A percentile compares a stretch with the other conserved stretches of the same genome.
These are phyloP conservation scores for Brienomyrus longianalis DNA, from an alignment of 2,113 vertebrate species.

Conservation along the genomic window DNA sequence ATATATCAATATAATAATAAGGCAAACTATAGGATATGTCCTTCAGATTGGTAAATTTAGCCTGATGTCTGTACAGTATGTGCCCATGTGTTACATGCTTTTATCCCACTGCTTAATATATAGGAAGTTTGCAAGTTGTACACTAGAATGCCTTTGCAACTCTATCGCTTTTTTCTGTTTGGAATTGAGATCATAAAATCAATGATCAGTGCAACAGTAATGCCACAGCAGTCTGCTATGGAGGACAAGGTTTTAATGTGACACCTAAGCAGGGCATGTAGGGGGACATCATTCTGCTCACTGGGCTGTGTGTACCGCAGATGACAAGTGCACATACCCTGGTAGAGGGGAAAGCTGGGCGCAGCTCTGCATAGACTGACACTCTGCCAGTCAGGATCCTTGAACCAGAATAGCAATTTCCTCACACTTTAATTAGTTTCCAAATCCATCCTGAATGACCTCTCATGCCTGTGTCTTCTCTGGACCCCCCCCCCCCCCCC, in stretches of 20 bases:
- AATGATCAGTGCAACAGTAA: not conserved
- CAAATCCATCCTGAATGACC: slow-evolving; percentile 2
- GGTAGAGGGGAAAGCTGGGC: not conserved
- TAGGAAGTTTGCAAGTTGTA: not conserved
- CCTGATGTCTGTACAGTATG: not conserved
- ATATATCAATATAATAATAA: not conserved
- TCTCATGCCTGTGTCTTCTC: not conserved
- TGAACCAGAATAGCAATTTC: not conserved
- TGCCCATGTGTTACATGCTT: not conserved
- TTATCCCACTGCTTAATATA: not conserved
- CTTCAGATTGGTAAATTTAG: not conserved
- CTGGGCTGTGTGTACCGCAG: not conserved
- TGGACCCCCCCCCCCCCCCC: no score
- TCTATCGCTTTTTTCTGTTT: not conserved
- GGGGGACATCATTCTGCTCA: not conserved
- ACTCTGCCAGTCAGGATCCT: not conserved
- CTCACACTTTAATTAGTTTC: not conserved
- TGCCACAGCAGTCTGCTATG: not conserved
- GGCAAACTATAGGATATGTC: not conserved
- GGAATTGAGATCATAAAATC: not conserved
- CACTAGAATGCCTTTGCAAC: not conserved
- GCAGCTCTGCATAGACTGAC: not conserved
- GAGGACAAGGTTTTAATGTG: not conserved
- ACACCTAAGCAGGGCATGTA: not conserved
- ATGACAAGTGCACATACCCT: not conserved